Evolutionary conservation across 2,797 vertebrate species (phyloP).

Genomic region (Poeciliopsis presidionis): DNA sequence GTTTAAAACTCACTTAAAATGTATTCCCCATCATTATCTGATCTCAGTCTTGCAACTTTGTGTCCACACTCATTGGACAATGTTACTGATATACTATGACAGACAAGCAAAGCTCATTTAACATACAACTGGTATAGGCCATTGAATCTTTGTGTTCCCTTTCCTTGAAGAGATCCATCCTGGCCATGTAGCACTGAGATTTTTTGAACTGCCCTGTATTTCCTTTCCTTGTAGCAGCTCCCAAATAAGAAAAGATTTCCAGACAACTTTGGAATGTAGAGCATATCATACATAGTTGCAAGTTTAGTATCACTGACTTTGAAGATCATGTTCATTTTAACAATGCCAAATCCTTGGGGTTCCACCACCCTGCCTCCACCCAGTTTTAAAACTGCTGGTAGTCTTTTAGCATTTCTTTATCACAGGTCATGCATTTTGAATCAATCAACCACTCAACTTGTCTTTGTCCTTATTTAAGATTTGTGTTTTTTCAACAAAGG

Average conservation of each 20-base stretch:
- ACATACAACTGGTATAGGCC: conserved; percentile 33
- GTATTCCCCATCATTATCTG: neutral
- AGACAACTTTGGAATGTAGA: neutral
- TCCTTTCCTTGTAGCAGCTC: neutral
- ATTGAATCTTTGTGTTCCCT: conserved; percentile 42
- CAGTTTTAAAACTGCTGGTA: neutral
- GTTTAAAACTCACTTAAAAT: neutral
- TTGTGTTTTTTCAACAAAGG: neutral
- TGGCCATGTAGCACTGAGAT: conserved; percentile 2
- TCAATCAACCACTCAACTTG: no score
- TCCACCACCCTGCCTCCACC: neutral
- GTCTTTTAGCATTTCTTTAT: no score
- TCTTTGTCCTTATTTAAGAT: neutral
- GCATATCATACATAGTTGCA: neutral
- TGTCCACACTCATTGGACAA: neutral
- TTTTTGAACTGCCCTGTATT: conserved; percentile 33
- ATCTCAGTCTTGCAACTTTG: neutral
- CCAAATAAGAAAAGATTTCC: neutral
- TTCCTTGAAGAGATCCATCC: conserved; percentile 37
- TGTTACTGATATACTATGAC: conserved; percentile 41
- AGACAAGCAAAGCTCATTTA: conserved; percentile 3
- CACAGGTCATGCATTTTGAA: no score
- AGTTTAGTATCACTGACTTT: neutral
- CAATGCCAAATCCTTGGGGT: neutral
- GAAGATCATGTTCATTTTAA: neutral